These are phyloP conservation scores for Scomberomorus guttatus DNA, from an alignment of 2,797 vertebrate species.

Conservation along the genomic window DNA sequence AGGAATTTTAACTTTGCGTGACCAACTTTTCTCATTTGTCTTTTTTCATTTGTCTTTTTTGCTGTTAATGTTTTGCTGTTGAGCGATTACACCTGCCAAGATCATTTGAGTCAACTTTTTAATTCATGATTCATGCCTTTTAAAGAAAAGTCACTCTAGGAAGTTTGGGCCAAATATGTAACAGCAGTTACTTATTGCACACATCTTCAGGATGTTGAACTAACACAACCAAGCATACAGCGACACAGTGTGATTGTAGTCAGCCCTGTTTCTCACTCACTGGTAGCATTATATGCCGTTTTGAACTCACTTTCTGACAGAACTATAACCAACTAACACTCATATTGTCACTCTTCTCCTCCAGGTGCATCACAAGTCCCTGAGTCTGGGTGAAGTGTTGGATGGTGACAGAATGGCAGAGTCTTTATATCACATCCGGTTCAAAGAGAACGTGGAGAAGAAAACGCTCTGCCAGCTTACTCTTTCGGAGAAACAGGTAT, in stretches of 20 bases:
- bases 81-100: not conserved
- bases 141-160: not conserved
- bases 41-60: not conserved
- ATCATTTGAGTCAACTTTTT: not conserved
- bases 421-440: slow-evolving; percentile 91
- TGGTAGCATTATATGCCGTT: not conserved
- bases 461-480: slow-evolving; percentile 88
- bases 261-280: not conserved
- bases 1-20: no score
- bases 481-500: slow-evolving; percentile 87
- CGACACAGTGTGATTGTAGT: not conserved
- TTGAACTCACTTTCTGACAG: not conserved
- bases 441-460: slow-evolving; percentile 88
- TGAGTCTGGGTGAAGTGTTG: slow-evolving; percentile 93
- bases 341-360: slow-evolving; percentile 10
- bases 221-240: not conserved
- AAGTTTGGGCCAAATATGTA: not conserved
- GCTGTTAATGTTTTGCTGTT: not conserved
- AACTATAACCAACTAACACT: not conserved
- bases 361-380: slow-evolving; percentile 91
- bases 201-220: not conserved
- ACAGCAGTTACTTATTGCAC: not conserved
- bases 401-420: slow-evolving; percentile 96
- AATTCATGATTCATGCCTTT: not conserved
- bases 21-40: not conserved